These are phyloP conservation scores for Melieria crassipennis DNA, from an alignment of 2,888 invertebrate species.

Conservation along the genomic window DNA sequence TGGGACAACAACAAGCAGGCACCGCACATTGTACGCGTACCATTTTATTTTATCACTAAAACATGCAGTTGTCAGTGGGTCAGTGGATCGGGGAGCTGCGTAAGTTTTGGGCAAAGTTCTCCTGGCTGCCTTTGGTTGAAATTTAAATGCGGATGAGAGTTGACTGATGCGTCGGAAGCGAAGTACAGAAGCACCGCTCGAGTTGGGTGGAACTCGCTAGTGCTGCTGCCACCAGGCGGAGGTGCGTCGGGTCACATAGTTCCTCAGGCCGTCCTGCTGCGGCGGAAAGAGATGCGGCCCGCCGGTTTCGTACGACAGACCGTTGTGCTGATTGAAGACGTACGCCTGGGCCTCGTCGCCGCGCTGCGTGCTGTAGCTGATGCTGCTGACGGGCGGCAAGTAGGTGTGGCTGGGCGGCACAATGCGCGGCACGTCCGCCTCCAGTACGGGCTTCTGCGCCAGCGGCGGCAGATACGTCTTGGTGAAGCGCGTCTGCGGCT, in stretches of 20 bases:
- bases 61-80: too few relatives aligned
- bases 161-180: too few relatives aligned
- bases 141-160: too few relatives aligned
- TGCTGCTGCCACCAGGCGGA: conserved; percentile 59
- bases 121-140: too few relatives aligned
- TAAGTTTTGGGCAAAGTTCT: too few relatives aligned
- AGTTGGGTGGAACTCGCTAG: not conserved
- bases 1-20: too few relatives aligned
- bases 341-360: conserved; percentile 59
- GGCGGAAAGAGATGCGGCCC: conserved; percentile 61
- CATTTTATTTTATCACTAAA: too few relatives aligned
- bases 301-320: conserved; percentile 59
- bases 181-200: too few relatives aligned
- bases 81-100: too few relatives aligned
- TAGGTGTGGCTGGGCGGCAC: conserved; percentile 39
- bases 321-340: conserved; percentile 65
- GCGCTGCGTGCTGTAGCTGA: conserved; percentile 36
- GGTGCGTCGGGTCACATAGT: conserved; percentile 55
- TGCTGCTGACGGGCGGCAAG: conserved; percentile 40
- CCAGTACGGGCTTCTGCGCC: conserved; percentile 3
- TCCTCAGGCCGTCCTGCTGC: conserved; percentile 49
- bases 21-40: too few relatives aligned
- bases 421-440: conserved; percentile 22
- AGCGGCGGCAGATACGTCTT: conserved; percentile 14
- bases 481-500: conserved; percentile 18